Base-by-base conservation (phyloP, 2,113 vertebrate species). In the Lagenorhynchus albirostris region DNA sequence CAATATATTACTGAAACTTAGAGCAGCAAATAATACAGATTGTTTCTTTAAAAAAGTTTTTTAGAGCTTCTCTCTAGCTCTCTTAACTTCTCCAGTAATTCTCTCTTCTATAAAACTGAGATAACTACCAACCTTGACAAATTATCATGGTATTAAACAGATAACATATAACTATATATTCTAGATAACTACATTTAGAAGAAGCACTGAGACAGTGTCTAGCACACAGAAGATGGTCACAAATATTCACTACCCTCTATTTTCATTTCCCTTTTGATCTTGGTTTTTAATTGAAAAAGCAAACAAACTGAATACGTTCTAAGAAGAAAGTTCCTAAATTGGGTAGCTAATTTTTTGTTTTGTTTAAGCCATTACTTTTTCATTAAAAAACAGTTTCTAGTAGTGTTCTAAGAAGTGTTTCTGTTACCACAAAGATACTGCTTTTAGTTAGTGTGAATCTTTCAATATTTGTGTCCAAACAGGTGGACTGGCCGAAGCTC, bases 201-300 rank as follows among this genome's bases (percentile, higher is more conserved):
- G 73, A 23, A 70, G 68, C 68, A 53, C 1, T 33, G 26, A 80
- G 58, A 65, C 33, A 70, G 10, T 58, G 7, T 50, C 90, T 55
- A 83, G n/a, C 31, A 74, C 6, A 38, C n/a, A n/a, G 91, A 0
- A 68, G 18, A 38, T 23, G 2, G 70, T n/a, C 74, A 53, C 21
- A 79, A 65, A 89, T 29, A 91, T 25, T 94, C 84, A 92, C 65
- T 76, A 80, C 65, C 20, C 10, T 87, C 55, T 58, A 60, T 41
- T 5, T 60, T 84, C 41, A 68, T 31, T 93, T 93, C 62, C 83
- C 33, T 33, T 63, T 73, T 68, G 33, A 33, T 92, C 73, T 95
- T 89, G 47, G 85, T 58, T 93, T 81, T 82, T 87, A 89, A 94
- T 7, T 93, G n/a, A 96, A 96, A 95, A 96, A 79, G 53, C 18